Base-by-base conservation (phyloP, 2,888 invertebrate species). In the Eledona agricola region DNA sequence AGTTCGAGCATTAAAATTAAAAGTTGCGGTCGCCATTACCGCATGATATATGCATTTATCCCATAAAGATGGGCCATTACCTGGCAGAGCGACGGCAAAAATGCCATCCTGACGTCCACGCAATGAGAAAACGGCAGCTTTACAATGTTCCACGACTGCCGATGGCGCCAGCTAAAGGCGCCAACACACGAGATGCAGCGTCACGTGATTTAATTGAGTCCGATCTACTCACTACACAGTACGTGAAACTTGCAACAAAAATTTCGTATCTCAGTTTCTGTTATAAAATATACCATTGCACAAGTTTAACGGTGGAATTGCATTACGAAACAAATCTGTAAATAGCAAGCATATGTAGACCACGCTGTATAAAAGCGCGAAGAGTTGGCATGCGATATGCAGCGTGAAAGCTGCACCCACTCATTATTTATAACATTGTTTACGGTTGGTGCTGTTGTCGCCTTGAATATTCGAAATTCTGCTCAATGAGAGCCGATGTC, bases 91-190 rank as follows among this genome's bases (percentile, higher is more conserved):
- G 28, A 47, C 29, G 37, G 37, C 47, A 47, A 47, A 47, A 47
- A 47, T 47, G 29, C 34, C 20, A 25, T 35, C 35, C 26, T 46
- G 46, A 42, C 42, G 42, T 42, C 42, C 29, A 38, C 38, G 38
- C 38, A 38, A 38, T 15, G 40, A 17, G 11, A 31, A 22, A 43
- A 45, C 34, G 45, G 32, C 45, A 45, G 32, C 45, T 34, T 31
- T 45, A 17, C 45, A 45, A 16, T 43, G 31, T 19, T 20, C 23
- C 29, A 7, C 31, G 19, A 31, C 31, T 28, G 7, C 40, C 37
- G 37, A 23, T 43, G 45, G 45, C 45, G 45, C 45, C 45, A 32
- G 23, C 23, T 45, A 34, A 34, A 34, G 45, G 45, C 45, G 45
- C 45, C 45, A 32, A 10, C 31, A 22, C 42, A 42, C 42, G 16